Evolutionary conservation across 1,140 invertebrate species (phyloP).

Genomic region (Cryptotermes secundus): DNA sequence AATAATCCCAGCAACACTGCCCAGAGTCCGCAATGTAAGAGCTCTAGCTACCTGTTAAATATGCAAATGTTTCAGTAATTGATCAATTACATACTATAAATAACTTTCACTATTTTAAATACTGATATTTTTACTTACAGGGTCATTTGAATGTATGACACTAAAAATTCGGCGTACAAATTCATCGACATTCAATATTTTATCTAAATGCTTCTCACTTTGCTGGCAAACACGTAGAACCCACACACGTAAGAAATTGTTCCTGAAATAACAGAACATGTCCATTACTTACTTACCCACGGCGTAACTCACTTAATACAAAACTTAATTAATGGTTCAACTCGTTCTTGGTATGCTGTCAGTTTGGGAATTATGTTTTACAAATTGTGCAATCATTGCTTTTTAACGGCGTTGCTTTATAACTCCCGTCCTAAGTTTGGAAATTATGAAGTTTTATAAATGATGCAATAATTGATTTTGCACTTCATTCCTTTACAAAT

Average conservation of each 20-base stretch:
- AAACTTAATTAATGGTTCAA: too few species aligned
- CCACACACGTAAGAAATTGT: constrained; percentile 90
- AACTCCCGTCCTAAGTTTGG: too few species aligned
- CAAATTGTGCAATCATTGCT: too few species aligned
- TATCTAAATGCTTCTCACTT: constrained; percentile 94
- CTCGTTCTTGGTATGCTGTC: too few species aligned
- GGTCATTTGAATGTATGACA: constrained; percentile 96
- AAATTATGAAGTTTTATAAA: too few species aligned
- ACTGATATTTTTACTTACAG: constrained; percentile 50
- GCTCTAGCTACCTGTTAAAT: constrained; percentile 72
- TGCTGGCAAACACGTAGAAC: constrained; percentile 93
- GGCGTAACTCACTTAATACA: too few species aligned
- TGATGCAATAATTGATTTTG: background rate
- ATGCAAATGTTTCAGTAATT: background rate
- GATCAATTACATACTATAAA: background rate
- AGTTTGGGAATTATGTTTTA: too few species aligned
- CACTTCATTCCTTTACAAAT: background rate
- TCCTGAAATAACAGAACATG: constrained; percentile 50
- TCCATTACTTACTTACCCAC: background rate
- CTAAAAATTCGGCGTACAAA: constrained; percentile 91
- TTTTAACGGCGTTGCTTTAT: too few species aligned
- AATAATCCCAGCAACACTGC: constrained; percentile 89
- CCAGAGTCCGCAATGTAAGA: constrained; percentile 84
- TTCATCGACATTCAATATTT: constrained; percentile 95
- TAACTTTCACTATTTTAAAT: background rate